Evolutionary conservation across 2,888 invertebrate species (phyloP), one percentile per base, ranked within the genome.

Genomic region (Microctonus hyperodae): DNA sequence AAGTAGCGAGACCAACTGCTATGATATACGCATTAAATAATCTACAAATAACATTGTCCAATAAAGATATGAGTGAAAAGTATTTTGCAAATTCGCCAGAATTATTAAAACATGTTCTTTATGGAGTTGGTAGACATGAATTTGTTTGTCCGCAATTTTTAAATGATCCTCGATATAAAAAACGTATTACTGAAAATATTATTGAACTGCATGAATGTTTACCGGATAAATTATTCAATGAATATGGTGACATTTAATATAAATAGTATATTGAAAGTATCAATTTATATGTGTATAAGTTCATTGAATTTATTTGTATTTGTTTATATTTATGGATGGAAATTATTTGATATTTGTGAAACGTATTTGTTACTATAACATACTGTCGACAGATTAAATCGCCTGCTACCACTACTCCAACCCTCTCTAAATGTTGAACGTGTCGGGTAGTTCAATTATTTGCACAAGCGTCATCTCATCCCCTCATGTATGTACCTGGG

Each of bases 31-130:
- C 56, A 1, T 16, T 67, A 0, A 5, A 65, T 2, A 72, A 71
- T 66, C 57, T 70, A 28, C 78, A 74, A 13, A 16, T 78, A 35
- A 75, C 72, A 70, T 28, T 78, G 35, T n/a, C 77, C 11, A 57
- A 69, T 22, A 48, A 40, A 0, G 33, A 71, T 0, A 48, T 64
- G 1, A 55, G 57, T 1, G 50, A 63, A 0, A 28, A 71, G 20
- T 73, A 73, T 35, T 74, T 78, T 31, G 11, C 31, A 0, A 6
- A 31, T 0, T 40, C 70, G 7, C 57, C 60, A 13, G 73, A 75
- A 6, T 7, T 65, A 9, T 23, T 74, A 1, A 63, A 73, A 2
- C 0, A 71, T 10, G 28, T 71, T 1, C 0, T 78, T 1, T 73
- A 0, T 55, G 69, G 16, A 1, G n/a, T 16, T 5, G 53, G 40